Conservation (phyloP, 2,888 invertebrate species). For the Cremastinae sp. region DNA sequence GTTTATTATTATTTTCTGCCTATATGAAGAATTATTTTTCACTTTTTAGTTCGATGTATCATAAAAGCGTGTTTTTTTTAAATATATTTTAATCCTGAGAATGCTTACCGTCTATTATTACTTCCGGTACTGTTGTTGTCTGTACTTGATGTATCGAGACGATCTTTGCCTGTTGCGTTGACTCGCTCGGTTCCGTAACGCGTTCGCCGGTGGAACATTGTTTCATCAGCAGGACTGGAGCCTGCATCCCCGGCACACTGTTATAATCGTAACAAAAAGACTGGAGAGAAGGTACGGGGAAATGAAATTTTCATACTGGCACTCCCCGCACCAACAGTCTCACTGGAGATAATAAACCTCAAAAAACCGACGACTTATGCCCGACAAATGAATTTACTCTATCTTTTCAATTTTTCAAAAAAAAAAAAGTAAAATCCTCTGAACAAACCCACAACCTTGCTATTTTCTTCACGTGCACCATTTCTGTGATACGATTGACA, state of each 20-base stretch:
- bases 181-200: conserved; percentile 45
- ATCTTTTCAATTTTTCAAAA: neutral
- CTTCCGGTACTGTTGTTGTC: too few relatives aligned
- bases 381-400: conserved; percentile 5
- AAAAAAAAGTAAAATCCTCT: neutral
- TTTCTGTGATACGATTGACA: too few relatives aligned
- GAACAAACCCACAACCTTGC: neutral
- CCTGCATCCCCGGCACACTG: conserved; percentile 79
- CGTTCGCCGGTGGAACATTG: conserved; percentile 56
- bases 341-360: conserved; percentile 53
- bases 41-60: too few relatives aligned
- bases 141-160: too few relatives aligned
- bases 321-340: conserved; percentile 69
- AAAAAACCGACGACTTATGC: conserved; percentile 12
- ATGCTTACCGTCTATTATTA: too few relatives aligned
- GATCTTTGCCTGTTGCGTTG: conserved; percentile 31
- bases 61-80: too few relatives aligned
- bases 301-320: conserved; percentile 62
- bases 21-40: too few relatives aligned
- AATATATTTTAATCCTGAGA: too few relatives aligned
- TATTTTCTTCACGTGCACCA: neutral
- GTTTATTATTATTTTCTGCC: too few relatives aligned
- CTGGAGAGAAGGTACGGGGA: conserved; percentile 75
- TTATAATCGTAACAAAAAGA: conserved; percentile 78
- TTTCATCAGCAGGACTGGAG: conserved; percentile 69